phyloP scores from a whole-genome alignment of 2,113 vertebrate species.

The Callionymus lyra region DNA sequence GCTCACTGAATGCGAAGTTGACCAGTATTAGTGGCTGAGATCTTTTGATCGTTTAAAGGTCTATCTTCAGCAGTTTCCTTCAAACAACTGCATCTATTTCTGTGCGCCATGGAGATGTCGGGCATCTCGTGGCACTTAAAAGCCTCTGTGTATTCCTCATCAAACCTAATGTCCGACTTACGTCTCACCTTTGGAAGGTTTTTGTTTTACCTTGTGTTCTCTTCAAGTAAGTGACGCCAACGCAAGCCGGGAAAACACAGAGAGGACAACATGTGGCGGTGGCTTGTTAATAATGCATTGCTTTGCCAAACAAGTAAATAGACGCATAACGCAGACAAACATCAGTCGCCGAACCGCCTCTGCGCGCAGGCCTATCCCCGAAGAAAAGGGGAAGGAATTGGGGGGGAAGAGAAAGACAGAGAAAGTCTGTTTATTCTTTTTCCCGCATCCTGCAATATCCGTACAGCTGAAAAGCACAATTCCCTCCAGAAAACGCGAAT shows the following conservation, averaged over 20 bases:
- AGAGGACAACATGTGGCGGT: conserved; percentile 45
- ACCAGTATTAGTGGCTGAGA: conserved; percentile 29
- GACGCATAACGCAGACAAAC: conserved; percentile 55
- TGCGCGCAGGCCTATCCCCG: conserved; percentile 49
- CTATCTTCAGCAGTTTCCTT: conserved; percentile 17
- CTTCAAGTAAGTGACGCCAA: conserved; percentile 19
- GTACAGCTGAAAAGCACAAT: conserved; percentile 61
- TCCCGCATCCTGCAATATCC: conserved; percentile 58
- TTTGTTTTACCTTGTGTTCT: neutral
- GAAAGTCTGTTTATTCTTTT: conserved; percentile 61
- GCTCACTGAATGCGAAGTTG: conserved; percentile 37
- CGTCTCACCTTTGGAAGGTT: neutral
- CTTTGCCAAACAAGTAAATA: conserved; percentile 63
- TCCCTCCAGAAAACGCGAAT: conserved; percentile 52
- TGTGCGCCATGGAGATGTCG: conserved; percentile 18
- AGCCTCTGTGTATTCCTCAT: no score
- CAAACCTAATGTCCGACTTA: no score
- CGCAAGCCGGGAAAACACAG: conserved; percentile 24
- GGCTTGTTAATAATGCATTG: conserved; percentile 64
- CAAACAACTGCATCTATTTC: conserved; percentile 41
- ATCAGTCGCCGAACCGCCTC: conserved; percentile 57
- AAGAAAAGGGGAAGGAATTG: neutral
- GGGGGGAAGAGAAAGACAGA: conserved; percentile 7
- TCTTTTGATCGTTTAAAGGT: conserved; percentile 31
- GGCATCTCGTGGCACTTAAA: conserved; percentile 24